Conservation (phyloP, 2,888 invertebrate species). For the Parthenolecanium corni region DNA sequence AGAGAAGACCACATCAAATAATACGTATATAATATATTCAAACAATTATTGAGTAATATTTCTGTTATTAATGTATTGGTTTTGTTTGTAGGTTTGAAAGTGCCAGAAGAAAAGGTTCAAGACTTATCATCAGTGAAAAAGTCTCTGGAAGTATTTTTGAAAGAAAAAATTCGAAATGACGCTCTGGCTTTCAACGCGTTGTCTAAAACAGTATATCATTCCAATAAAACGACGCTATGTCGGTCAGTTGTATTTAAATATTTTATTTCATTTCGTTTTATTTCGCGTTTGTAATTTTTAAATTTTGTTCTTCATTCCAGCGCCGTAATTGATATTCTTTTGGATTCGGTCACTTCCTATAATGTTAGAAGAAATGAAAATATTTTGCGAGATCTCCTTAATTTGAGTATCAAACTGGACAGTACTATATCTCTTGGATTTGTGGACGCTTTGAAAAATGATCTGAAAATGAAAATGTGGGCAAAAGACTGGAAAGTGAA, state of each 20-base stretch:
- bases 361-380: not conserved
- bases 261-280: not conserved
- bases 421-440: not conserved
- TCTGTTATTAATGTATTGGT: too few species aligned
- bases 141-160: too few species aligned
- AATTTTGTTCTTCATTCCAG: not conserved
- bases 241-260: not conserved
- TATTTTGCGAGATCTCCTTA: not conserved
- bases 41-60: too few species aligned
- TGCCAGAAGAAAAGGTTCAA: too few species aligned
- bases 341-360: not conserved
- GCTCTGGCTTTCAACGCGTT: too few species aligned
- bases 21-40: too few species aligned
- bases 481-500: not conserved
- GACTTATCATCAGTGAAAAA: too few species aligned
- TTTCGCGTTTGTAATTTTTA: not conserved
- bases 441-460: not conserved
- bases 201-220: too few species aligned
- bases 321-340: not conserved
- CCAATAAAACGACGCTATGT: too few species aligned
- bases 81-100: not conserved
- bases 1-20: too few species aligned
- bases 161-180: too few species aligned
- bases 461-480: not conserved
- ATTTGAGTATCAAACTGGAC: constrained; percentile 1